These are phyloP conservation scores for Eueremaeus valkanovi DNA, from an alignment of 2,888 invertebrate species.

Conservation along the genomic window DNA sequence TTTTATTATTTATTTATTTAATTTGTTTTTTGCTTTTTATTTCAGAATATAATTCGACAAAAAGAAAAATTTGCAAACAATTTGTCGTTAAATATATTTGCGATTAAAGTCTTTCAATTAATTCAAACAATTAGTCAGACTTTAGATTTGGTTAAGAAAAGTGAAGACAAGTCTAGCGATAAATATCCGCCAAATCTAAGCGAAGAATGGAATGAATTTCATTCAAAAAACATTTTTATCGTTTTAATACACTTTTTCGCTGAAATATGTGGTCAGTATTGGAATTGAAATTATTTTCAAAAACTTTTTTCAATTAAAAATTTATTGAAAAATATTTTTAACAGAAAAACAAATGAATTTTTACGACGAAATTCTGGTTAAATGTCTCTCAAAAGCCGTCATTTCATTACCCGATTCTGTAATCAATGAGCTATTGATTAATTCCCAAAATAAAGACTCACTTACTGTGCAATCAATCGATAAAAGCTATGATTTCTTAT, in stretches of 20 bases:
- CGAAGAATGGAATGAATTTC: conserved; percentile 73
- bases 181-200: conserved; percentile 52
- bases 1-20: too few relatives aligned
- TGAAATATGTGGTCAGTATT: conserved; percentile 50
- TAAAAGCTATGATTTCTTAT: not conserved
- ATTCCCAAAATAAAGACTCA: not conserved
- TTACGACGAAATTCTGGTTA: conserved; percentile 22
- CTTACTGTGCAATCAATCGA: not conserved
- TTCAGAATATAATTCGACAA: conserved; percentile 10
- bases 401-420: not conserved
- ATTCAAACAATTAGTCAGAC: not conserved
- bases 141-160: not conserved
- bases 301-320: not conserved
- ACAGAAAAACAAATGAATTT: conserved; percentile 10
- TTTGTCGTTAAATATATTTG: conserved; percentile 8
- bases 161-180: conserved; percentile 45
- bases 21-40: not conserved
- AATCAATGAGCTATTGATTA: not conserved
- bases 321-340: not conserved
- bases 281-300: not conserved
- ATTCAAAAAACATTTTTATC: conserved; percentile 62
- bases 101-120: not conserved
- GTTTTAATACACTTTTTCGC: conserved; percentile 59
- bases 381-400: conserved; percentile 5
- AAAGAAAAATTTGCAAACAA: not conserved